Base-by-base conservation (phyloP, 2,113 vertebrate species). In the Gorsachius goisagi region DNA sequence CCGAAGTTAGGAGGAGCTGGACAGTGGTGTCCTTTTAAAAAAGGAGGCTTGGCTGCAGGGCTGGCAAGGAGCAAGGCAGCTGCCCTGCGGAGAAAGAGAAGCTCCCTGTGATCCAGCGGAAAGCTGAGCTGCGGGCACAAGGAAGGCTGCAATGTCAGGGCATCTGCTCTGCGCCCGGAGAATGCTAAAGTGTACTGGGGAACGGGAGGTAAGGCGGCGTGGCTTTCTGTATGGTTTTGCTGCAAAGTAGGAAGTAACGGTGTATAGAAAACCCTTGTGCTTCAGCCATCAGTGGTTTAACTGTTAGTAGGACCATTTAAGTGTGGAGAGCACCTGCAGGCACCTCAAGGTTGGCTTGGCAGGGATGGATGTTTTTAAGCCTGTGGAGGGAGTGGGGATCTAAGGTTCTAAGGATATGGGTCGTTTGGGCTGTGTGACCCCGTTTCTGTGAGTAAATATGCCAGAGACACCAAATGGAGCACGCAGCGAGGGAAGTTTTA, bases 401-500 rank as follows among this genome's bases (percentile, higher is more conserved):
- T 12, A 30, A 72, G 44, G 20, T 63, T 85, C 52, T 18, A 72
- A 60, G 30, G 21, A 14, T 49, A 28, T 1, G 12, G 45, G 8
- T 55, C 2, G 0, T 64, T 44, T 30, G 44, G 32, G 23, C 24
- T 59, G 21, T 73, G 20, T 9, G 16, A 45, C 27, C n/a, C 33
- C 3, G 0, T 39, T 88, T 82, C 33, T 75, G 64, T 85, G 49
- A 45, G 50, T n/a, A 59, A 78, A 39, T 27, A 24, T 11, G 14
- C 62, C 79, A 58, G 62, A 73, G 58, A 30, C 20, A 14, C 12
- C 13, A 11, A 33, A 17, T 56, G 22, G 69, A 82, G 6, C 8
- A 17, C 0, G 0, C 11, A 26, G n/a, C 1, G 5, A 75, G 44
- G 81, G 21, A 60, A 23, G 18, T 15, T 45, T 53, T 23, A 6